Percentiles rank a stretch among this genome's conserved stretches.
phyloP scores from a whole-genome alignment of 2,113 vertebrate genomes.

The Seriola rivoliana region DNA sequence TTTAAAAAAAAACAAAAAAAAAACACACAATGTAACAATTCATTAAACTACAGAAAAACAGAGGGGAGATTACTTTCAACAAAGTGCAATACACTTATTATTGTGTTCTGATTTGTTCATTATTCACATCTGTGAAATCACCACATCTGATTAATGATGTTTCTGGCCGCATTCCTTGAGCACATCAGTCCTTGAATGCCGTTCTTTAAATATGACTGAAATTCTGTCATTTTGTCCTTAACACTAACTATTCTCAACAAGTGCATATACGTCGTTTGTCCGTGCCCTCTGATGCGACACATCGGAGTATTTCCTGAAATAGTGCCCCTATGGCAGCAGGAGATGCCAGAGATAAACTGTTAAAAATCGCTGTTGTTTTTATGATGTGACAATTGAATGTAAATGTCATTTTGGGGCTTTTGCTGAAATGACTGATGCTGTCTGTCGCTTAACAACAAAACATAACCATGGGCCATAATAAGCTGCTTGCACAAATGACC shows the following conservation, averaged over 20 bases:
- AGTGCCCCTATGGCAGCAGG: no score
- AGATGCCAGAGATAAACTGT: no score
- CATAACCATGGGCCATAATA: neutral
- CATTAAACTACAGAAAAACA: neutral
- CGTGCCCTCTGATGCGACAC: no score
- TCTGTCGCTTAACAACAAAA: no score
- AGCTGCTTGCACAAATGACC: neutral
- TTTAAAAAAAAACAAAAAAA: no score
- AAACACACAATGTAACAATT: neutral
- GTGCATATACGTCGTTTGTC: no score
- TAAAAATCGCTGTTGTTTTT: no score
- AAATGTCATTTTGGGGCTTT: neutral
- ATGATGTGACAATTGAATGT: neutral
- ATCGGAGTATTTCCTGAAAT: no score
- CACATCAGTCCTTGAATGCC: neutral
- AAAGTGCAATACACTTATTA: neutral
- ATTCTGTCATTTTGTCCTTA: neutral
- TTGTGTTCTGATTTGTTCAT: neutral
- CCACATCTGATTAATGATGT: neutral
- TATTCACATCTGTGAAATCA: neutral
- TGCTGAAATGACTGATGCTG: neutral
- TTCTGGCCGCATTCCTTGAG: neutral
- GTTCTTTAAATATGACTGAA: neutral
- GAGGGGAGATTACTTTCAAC: neutral
- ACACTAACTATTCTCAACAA: no score